Base-by-base conservation (phyloP, 2,888 invertebrate genomes). In the Caenorhabditis plicata region DNA sequence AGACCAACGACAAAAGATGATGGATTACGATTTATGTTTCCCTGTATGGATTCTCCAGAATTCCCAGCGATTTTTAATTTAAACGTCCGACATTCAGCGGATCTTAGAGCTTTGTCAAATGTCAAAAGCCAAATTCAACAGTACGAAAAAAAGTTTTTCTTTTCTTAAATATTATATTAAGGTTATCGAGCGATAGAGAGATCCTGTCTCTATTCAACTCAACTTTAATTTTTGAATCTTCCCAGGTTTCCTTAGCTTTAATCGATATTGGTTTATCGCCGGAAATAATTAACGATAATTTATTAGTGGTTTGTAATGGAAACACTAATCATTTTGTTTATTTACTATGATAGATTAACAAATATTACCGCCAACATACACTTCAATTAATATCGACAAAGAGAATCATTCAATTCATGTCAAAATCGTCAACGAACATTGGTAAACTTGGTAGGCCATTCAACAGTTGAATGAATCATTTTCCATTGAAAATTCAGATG, bases 61-160 rank as follows among this genome's bases (percentile, higher is more conserved):
- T 63, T 49, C 47, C 54, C 63, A 27, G 60, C 60, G 22, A 35
- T 47, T 46, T 60, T 60, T 26, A 60, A 60, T 43, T 54, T 60
- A 42, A 55, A 55, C 23, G 48, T 55, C 45, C 50, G 51, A 38
- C 55, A 61, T 36, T 51, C 47, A 1, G 17, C 46, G 17, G 27
- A 32, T 11, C 54, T 39, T 45, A 49, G 46, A 29, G 60, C 47
- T 15, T 33, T 60, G 5, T 60, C 60, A 8, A 60, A 60, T 20
- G 54, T 60, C 43, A 27, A 42, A 23, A 46, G 40, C 17, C 40
- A 38, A 22, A 32, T 20, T 20, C 60, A 60, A 46, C 60, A 53
- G 53, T 53, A 7, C n/a, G n/a, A n/a, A n/a, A n/a, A n/a, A n/a
- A n/a, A 39, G 47, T 25, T 17, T n/a, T n/a, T 17, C 8, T 40